Conservation (phyloP, 1,140 invertebrate species). For the Anthonomus grandis region DNA sequence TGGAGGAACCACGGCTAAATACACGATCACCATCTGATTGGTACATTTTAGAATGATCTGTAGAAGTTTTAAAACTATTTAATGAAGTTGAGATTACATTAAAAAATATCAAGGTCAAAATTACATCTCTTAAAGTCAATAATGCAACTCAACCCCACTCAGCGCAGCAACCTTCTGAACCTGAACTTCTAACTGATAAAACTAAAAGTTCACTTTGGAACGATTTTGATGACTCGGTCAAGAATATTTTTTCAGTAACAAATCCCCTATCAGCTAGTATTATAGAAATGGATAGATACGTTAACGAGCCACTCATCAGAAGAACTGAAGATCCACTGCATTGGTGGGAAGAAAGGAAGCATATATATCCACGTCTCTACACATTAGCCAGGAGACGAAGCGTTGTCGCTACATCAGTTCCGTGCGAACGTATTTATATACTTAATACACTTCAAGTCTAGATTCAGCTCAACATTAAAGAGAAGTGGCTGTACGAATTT, state of each 20-base stretch:
- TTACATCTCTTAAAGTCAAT: neutral
- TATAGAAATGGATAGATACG: slow-evolving; percentile 23
- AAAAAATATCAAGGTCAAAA: neutral
- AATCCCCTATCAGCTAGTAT: slow-evolving; percentile 10
- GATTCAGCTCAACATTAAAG: too few relatives aligned
- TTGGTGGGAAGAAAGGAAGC: slow-evolving; percentile 35
- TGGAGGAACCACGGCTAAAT: neutral
- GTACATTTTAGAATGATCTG: neutral
- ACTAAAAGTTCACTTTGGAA: neutral
- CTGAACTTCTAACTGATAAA: neutral
- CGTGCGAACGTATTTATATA: too few relatives aligned
- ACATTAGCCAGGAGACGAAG: slow-evolving; percentile 33
- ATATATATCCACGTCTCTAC: slow-evolving; percentile 30
- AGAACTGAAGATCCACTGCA: slow-evolving; percentile 24
- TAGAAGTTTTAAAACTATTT: neutral
- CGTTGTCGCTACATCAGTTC: slow-evolving; percentile 32
- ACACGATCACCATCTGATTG: neutral
- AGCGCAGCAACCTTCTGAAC: too few relatives aligned
- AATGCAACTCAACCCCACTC: neutral
- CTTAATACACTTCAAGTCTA: too few relatives aligned
- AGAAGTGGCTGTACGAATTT: too few relatives aligned
- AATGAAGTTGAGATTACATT: neutral
- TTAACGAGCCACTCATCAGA: slow-evolving; percentile 15
- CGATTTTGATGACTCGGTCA: neutral
- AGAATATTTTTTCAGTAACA: neutral